These are phyloP conservation scores for Urocolius indicus DNA, from an alignment of 2,113 vertebrate species.

Conservation along the genomic window DNA sequence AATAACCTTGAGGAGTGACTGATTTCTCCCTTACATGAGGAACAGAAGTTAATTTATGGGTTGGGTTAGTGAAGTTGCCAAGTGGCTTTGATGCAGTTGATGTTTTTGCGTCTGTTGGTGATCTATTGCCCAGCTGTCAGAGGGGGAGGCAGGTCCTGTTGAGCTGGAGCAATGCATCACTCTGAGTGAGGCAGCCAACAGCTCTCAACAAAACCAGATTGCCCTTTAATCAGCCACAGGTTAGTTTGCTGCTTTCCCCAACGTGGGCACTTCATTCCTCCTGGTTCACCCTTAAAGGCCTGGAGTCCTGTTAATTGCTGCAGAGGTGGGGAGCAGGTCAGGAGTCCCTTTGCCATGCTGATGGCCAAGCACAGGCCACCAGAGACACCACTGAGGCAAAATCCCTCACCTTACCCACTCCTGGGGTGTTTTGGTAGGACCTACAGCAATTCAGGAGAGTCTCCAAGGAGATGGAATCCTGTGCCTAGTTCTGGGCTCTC, in stretches of 20 bases:
- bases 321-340: neutral
- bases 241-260: neutral
- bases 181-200: neutral
- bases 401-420: neutral
- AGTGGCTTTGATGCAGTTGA: slow-evolving; percentile 53
- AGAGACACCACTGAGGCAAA: accelerated
- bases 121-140: slow-evolving; percentile 57
- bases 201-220: slow-evolving; percentile 28
- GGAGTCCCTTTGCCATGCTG: accelerated
- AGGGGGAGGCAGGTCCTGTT: neutral
- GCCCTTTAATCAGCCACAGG: neutral
- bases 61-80: slow-evolving; percentile 18
- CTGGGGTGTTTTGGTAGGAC: neutral
- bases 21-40: slow-evolving; percentile 48
- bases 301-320: accelerated
- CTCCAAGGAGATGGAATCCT: neutral
- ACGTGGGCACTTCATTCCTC: neutral
- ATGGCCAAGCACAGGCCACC: neutral
- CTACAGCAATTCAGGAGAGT: neutral
- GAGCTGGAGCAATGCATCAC: slow-evolving; percentile 29
- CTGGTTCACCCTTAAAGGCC: accelerated
- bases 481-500: no score
- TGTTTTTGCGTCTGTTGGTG: slow-evolving; percentile 18
- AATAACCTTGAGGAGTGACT: slow-evolving; percentile 22
- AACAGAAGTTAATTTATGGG: slow-evolving; percentile 50